Evolutionary conservation across 2,797 vertebrate species (phyloP).

Genomic region (Meriones psammophilus): DNA sequence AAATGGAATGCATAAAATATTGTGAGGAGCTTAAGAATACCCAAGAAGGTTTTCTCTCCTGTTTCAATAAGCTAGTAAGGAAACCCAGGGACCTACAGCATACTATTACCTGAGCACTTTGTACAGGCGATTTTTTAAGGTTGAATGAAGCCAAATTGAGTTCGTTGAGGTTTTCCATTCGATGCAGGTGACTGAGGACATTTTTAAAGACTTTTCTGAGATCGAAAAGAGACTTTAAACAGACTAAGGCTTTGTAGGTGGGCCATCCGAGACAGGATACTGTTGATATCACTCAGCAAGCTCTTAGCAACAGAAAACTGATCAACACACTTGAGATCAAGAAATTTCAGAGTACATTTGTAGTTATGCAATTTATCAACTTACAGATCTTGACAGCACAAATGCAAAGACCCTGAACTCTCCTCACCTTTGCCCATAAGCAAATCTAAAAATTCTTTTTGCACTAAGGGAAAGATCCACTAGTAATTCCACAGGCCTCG

Average conservation of each 20-base stretch:
- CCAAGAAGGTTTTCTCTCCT: neutral
- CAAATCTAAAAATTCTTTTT: conserved; percentile 3
- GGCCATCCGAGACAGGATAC: neutral
- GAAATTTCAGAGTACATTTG: neutral
- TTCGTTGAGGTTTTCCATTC: neutral
- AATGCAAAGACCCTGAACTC: conserved; percentile 32
- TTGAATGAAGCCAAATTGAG: conserved; percentile 37
- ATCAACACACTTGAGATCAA: conserved; percentile 47
- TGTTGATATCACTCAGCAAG: neutral
- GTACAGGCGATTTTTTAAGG: conserved; percentile 13
- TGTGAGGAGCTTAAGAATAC: neutral
- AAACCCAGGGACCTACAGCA: neutral
- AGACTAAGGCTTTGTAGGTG: conserved; percentile 46
- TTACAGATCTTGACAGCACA: conserved; percentile 66
- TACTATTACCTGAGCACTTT: conserved; percentile 44
- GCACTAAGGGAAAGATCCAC: conserved; percentile 40
- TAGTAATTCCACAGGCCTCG: neutral
- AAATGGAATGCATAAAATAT: neutral
- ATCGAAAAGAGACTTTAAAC: neutral
- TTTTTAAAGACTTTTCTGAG: neutral
- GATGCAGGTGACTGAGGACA: conserved; percentile 5
- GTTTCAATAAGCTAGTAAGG: neutral
- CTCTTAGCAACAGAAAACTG: neutral
- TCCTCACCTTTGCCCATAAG: conserved; percentile 39
- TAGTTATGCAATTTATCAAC: neutral